Conservation (phyloP, 23 tunicate species). For the Trididemnum nubilum region DNA sequence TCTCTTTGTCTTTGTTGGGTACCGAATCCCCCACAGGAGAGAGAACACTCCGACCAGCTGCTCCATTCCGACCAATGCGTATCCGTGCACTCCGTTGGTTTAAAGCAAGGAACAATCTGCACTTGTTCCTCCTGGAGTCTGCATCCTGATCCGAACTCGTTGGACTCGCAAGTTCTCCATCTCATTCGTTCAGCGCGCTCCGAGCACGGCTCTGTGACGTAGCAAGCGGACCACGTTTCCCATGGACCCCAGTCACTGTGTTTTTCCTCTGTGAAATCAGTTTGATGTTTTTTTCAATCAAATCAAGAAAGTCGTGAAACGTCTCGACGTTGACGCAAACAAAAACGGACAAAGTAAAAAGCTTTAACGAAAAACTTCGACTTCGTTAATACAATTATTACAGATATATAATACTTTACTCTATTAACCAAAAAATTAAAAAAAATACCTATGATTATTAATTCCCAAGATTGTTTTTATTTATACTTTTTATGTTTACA, state of each 20-base stretch:
- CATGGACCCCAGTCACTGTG: constrained; percentile 9
- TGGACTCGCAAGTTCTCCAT: neutral
- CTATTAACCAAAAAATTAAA: too few relatives aligned
- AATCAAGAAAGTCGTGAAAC: too few relatives aligned
- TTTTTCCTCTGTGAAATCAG: neutral
- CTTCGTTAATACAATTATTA: too few relatives aligned
- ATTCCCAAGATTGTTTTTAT: too few relatives aligned
- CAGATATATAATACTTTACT: too few relatives aligned
- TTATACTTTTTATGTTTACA: too few relatives aligned
- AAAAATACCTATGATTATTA: too few relatives aligned
- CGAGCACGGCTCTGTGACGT: constrained; percentile 11
- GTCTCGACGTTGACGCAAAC: too few relatives aligned
- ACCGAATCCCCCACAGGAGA: constrained; percentile 10
- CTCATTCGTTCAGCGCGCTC: neutral
- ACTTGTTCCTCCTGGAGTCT: neutral
- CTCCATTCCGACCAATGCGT: constrained; percentile 23
- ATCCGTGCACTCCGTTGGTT: constrained; percentile 6
- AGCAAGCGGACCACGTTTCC: constrained; percentile 18
- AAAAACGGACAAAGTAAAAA: too few relatives aligned
- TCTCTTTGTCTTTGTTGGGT: neutral
- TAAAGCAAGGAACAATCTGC: neutral
- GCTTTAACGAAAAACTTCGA: too few relatives aligned
- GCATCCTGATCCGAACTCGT: neutral
- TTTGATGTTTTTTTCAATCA: too few relatives aligned
- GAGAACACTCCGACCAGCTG: constrained; percentile 3